Conservation (phyloP, 2,797 vertebrate species). For the Eutrigla gurnardus region DNA sequence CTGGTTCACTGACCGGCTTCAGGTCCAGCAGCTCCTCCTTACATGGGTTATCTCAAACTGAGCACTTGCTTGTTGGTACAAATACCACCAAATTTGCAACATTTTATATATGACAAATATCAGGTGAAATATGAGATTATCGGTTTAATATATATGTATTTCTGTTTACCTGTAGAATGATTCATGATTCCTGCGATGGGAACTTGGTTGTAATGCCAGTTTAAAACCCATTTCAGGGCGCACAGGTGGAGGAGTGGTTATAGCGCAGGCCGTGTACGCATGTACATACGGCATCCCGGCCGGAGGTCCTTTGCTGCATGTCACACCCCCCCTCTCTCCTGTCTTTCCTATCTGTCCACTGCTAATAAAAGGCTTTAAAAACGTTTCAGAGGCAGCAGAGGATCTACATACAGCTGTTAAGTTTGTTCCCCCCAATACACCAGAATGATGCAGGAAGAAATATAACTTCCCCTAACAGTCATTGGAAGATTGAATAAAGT, state of each 20-base stretch:
- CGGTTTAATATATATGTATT: not conserved
- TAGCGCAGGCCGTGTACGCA: no score
- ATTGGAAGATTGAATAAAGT: conserved; percentile 35
- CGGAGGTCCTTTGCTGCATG: no score
- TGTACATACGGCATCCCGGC: no score
- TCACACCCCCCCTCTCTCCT: no score
- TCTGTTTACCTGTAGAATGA: not conserved
- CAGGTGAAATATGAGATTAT: not conserved
- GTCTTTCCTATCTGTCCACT: no score
- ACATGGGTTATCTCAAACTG: not conserved
- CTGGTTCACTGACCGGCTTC: no score
- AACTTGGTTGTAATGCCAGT: conserved; percentile 29
- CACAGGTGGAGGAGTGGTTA: no score
- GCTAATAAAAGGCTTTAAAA: no score
- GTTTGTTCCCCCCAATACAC: not conserved
- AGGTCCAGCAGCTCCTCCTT: no score
- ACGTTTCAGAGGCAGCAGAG: conserved; percentile 23
- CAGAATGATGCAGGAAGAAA: conserved; percentile 37
- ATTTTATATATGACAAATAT: not conserved
- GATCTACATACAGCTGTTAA: not conserved
- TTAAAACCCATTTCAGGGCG: conserved; percentile 27
- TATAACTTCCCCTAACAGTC: conserved; percentile 25
- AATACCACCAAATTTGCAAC: not conserved
- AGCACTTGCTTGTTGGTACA: not conserved
- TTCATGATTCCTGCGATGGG: not conserved